Evolutionary conservation across 1,140 invertebrate genomes (phyloP), one percentile per base, ranked within the genome.

Genomic region (Drosophila setifemur): DNA sequence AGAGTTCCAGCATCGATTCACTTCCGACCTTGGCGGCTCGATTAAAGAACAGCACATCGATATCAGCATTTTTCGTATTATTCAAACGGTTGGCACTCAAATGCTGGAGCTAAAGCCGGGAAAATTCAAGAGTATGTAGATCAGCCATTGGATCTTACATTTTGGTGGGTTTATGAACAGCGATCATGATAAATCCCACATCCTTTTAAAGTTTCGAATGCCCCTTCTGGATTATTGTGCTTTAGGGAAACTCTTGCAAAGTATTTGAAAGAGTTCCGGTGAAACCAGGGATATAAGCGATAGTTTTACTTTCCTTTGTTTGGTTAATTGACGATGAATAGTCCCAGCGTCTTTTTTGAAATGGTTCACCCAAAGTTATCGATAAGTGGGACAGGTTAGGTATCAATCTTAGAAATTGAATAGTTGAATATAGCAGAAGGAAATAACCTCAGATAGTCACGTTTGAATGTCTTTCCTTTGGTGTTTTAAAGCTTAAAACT

Each of bases 11-110:
- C 73, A 97, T 94, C 0, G 96, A 96, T 89, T 97, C 96, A 45
- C 95, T 96, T 21, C 95, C 96, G 12, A 96, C 95, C 91, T 97
- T 97, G 2, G 96, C 96, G 8, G 96, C 96, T 3, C 96, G 92
- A 91, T 97, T 97, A 91, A 97, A 97, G 91, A 97, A 96, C 1
- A 89, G 25, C 3, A 88, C 72, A 0, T 89, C 87, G 12, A 72
- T 42, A 1, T 89, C 93, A 0, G 96, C 93, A 52, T 93, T 92
- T 8, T 92, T 92, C 0, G 96, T 97, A 76, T 97, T 97, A 89
- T 97, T 97, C 31, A 97, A 83, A 90, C 81, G 45, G 75, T 89
- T 70, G 72, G 91, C 90, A 19, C 52, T 88, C 6, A 90, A 49
- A 6, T 44, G 71, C 8, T 77, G 14, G 12, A 90, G 72, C 89